Evolutionary conservation across 2,113 vertebrate species (phyloP).

Genomic region (Chrysochloris asiatica): DNA sequence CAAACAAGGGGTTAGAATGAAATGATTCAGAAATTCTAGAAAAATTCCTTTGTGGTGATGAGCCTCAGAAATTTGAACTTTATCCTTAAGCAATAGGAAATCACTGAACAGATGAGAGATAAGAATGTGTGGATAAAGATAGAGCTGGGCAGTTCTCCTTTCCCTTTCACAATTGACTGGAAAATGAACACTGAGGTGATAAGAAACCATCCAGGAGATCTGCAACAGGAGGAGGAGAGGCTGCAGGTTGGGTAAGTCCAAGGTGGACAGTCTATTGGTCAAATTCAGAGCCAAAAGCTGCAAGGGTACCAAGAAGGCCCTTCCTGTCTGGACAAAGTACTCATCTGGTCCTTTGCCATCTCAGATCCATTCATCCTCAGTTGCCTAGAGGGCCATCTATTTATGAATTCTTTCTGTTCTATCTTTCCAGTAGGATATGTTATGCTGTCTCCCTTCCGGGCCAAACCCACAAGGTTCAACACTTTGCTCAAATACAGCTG

Average conservation of each 20-base stretch:
- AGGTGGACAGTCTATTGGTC: not conserved
- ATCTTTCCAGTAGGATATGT: not conserved
- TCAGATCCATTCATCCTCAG: not conserved
- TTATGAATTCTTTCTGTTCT: conserved; percentile 11
- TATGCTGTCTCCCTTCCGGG: not conserved
- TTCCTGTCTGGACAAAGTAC: not conserved
- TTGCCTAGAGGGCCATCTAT: not conserved
- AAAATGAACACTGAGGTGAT: not conserved
- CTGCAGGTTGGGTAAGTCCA: not conserved
- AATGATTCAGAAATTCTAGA: conserved; percentile 49
- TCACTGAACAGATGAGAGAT: not conserved
- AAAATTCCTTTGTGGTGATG: conserved; percentile 23
- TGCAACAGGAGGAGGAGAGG: not conserved
- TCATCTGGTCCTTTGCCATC: not conserved
- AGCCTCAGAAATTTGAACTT: conserved; percentile 24
- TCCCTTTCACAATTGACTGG: not conserved
- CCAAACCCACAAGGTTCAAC: not conserved
- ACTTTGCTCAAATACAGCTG: conserved; percentile 17
- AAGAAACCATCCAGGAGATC: not conserved
- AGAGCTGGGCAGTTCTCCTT: not conserved
- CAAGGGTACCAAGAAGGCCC: not conserved
- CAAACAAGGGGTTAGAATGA: conserved; percentile 10
- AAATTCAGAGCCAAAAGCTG: not conserved
- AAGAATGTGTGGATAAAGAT: not conserved
- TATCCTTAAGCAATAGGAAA: conserved; percentile 8